Base-by-base conservation (phyloP, 2,113 vertebrate genomes). In the Lipophrys pholis region DNA sequence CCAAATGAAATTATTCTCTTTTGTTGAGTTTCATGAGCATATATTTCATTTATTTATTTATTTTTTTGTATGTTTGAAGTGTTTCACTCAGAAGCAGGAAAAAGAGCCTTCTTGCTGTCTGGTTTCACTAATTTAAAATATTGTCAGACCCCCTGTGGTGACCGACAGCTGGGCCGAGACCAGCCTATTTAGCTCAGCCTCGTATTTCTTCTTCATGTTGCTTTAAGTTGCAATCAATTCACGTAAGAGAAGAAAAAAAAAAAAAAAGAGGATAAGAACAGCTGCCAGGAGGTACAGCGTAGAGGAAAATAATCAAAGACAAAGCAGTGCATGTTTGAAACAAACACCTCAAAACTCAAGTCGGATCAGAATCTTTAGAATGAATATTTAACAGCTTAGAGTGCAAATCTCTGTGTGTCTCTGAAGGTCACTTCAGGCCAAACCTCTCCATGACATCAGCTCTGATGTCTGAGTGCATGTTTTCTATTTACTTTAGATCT, bases 91-190 rank as follows among this genome's bases (percentile, higher is more conserved):
- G 56, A 71, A 15, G 6, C 57, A 48, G 70, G 53, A 12, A 40
- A 43, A 51, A 36, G 16, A 35, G 65, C 16, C 11, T 16, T 68
- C 60, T 70, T 58, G 11, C 38, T 5, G 0, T 80, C 60, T 2
- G 6, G 35, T 74, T 69, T 53, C 68, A 62, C 56, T 51, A 10
- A 77, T 72, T 76, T 81, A 76, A 76, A 82, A 73, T 21, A 49
- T 64, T 57, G 52, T 45, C 15, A 21, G 72, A 61, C 35, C 68
- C 35, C 82, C 80, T 15, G 55, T 55, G 61, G 84, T 61, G 78
- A 65, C 65, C 75, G 60, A 56, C 82, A 87, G 76, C 76, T 84
- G 79, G 78, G 79, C 56, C 76, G 68, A 53, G 12, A 36, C 0
- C 1, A 65, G 78, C 62, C 67, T 55, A 12, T 87, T 78, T 55